Percentiles rank a stretch among this genome's conserved stretches.
These are phyloP conservation scores for Barypeithes pellucidus DNA, from an alignment of 2,888 invertebrate genomes.

Conservation along the genomic window DNA sequence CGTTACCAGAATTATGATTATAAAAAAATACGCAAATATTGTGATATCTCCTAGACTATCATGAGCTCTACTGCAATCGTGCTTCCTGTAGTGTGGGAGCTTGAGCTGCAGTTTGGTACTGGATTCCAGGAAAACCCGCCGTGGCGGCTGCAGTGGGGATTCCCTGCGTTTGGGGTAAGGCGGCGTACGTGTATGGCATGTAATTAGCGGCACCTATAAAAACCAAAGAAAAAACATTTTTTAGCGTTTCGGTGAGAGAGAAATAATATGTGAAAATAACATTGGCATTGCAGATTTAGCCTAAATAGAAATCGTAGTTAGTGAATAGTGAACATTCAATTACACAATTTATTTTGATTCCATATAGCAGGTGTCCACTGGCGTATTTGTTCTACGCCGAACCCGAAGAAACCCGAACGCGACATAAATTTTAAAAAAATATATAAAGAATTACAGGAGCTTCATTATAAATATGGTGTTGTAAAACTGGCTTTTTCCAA, in stretches of 20 bases:
- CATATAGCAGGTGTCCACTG: no score
- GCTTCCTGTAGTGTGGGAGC: constrained; percentile 83
- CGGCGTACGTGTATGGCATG: constrained; percentile 82
- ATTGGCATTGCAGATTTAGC: no score
- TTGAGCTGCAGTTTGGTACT: constrained; percentile 76
- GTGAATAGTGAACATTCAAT: no score
- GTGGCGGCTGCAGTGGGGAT: constrained; percentile 71
- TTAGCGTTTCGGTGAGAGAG: background rate
- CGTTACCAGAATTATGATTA: constrained; percentile 22
- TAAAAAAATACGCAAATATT: constrained; percentile 23
- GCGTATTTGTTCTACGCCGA: no score
- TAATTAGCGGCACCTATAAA: constrained; percentile 75
- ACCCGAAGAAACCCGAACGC: no score
- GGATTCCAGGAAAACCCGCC: constrained; percentile 77
- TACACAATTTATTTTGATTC: no score
- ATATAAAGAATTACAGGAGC: no score
- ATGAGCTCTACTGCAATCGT: constrained; percentile 78
- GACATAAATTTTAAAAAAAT: no score
- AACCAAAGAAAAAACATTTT: background rate
- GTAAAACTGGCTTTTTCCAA: no score
- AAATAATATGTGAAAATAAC: no score
- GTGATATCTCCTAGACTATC: constrained; percentile 31
- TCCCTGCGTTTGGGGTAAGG: constrained; percentile 77
- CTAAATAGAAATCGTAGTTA: no score
- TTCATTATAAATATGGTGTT: no score